Evolutionary conservation across 2,113 vertebrate species (phyloP).

Genomic region (Chaetodon trifascialis): DNA sequence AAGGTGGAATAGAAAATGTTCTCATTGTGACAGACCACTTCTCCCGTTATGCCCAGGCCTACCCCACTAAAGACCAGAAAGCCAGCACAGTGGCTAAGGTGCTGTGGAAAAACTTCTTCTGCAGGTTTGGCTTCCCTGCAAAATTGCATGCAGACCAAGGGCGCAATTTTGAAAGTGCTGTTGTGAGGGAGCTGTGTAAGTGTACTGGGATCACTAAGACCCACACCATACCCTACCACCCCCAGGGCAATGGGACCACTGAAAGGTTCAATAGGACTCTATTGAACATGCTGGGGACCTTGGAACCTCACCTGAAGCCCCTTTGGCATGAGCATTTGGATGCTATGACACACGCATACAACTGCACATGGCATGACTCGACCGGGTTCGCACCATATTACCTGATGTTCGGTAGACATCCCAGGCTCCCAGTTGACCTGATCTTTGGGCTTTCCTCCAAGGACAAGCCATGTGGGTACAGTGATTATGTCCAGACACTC

Average conservation of each 20-base stretch:
- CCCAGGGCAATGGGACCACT: conserved; percentile 3
- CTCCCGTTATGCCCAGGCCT: conserved; percentile 5
- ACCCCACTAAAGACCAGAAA: too few species aligned
- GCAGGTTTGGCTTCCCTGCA: too few species aligned
- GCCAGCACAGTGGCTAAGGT: too few species aligned
- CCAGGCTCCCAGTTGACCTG: too few species aligned
- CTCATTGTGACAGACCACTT: too few species aligned
- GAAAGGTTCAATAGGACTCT: conserved; percentile 8
- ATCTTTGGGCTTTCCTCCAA: neutral
- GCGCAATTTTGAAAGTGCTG: conserved; percentile 34
- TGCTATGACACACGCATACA: neutral
- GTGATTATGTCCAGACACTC: conserved; percentile 5
- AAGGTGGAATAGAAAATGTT: conserved; percentile 21
- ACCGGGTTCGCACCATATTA: too few species aligned
- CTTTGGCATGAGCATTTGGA: conserved; percentile 5
- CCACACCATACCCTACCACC: neutral
- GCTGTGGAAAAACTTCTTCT: too few species aligned
- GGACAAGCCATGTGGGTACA: neutral
- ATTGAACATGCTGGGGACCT: conserved; percentile 10
- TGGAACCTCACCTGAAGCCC: neutral
- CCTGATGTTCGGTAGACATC: too few species aligned
- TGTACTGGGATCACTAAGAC: conserved; percentile 19
- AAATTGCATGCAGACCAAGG: too few species aligned
- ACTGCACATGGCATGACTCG: too few species aligned
- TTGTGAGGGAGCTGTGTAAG: conserved; percentile 11